phyloP scores from a whole-genome alignment of 64 coral and sea anemone genomes.

The Actinia tenebrosa region DNA sequence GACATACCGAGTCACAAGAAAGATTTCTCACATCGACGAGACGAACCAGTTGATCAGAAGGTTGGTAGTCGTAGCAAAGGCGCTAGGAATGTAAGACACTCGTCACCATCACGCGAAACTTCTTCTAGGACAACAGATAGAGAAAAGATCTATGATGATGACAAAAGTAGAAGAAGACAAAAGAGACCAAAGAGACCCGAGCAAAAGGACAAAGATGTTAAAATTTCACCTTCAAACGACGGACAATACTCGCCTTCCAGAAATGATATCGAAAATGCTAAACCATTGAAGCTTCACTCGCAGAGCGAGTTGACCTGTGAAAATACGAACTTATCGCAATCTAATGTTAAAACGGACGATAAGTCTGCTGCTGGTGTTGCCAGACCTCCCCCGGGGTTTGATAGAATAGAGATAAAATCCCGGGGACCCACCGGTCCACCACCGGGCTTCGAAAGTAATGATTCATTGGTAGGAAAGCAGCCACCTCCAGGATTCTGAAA shows the following conservation, averaged over 20 bases:
- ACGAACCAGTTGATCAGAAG: neutral
- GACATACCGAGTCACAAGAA: neutral
- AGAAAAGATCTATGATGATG: neutral
- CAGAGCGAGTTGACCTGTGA: neutral
- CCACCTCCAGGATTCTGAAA: neutral
- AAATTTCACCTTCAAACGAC: neutral
- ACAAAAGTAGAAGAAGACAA: neutral
- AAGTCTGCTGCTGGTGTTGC: neutral
- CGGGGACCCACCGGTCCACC: neutral
- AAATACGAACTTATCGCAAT: neutral
- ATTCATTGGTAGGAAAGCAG: neutral
- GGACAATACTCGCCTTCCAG: neutral
- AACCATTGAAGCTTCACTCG: neutral
- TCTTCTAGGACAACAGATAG: neutral
- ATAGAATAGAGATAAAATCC: neutral
- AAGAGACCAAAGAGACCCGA: neutral
- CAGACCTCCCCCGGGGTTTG: neutral
- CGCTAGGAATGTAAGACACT: neutral
- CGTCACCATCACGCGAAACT: neutral
- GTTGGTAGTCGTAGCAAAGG: neutral
- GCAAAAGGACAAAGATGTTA: neutral
- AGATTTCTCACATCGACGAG: neutral
- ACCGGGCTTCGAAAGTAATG: neutral
- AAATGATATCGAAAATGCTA: neutral
- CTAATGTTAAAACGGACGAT: neutral